Conservation (phyloP, 2,797 vertebrate genomes). For the Botia kubotai region DNA sequence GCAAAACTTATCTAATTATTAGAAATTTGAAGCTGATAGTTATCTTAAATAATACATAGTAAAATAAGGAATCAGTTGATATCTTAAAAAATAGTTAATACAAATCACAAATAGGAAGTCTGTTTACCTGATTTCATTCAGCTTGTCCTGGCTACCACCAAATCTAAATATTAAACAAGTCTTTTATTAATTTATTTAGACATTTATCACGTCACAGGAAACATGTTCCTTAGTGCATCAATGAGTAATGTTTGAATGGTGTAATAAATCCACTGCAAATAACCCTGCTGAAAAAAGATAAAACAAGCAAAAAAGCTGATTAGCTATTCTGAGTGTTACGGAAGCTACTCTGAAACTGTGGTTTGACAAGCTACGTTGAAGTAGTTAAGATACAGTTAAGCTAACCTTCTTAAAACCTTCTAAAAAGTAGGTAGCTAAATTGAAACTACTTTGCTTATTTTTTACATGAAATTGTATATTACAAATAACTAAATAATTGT, state of each 20-base stretch:
- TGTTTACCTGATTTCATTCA: slow-evolving; percentile 65
- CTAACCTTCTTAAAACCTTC: no score
- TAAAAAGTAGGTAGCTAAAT: no score
- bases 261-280: no score
- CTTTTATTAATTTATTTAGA: background rate
- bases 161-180: slow-evolving; percentile 17
- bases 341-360: no score
- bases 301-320: no score
- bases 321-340: no score
- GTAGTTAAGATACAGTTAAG: no score
- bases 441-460: no score
- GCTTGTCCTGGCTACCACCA: slow-evolving; percentile 46
- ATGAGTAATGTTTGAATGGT: background rate
- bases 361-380: no score
- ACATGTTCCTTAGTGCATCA: background rate
- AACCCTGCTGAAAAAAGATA: no score
- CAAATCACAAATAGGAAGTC: background rate
- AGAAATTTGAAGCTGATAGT: background rate
- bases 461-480: no score
- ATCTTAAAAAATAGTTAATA: background rate
- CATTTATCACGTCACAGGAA: background rate
- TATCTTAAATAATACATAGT: background rate
- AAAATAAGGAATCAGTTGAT: background rate
- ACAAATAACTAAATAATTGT: no score
- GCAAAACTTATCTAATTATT: background rate